These are phyloP conservation scores for Felis catus DNA, from an alignment of 2,113 vertebrate genomes.

Conservation along the genomic window DNA sequence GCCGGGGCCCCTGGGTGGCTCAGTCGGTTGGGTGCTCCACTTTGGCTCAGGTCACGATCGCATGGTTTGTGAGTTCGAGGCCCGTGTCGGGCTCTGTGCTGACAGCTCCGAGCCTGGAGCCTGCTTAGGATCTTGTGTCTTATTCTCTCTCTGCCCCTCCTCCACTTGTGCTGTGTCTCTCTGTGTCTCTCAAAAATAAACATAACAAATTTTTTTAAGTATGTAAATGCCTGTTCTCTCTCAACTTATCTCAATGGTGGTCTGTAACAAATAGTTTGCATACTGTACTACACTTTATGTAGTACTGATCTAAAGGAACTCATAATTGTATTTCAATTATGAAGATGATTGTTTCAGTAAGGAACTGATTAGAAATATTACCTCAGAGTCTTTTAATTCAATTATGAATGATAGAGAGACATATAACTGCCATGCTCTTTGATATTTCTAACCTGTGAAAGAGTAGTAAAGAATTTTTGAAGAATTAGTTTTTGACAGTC, in stretches of 20 bases:
- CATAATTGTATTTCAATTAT: neutral
- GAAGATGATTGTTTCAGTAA: neutral
- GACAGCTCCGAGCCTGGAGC: too few species aligned
- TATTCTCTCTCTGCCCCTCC: too few species aligned
- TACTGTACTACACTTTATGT: neutral
- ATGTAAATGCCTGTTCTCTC: neutral
- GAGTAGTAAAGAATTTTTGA: neutral
- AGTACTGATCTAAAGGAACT: neutral
- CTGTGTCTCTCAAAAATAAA: too few species aligned
- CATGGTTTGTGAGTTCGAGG: too few species aligned
- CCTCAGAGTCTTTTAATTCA: constrained; percentile 20
- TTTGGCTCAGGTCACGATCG: too few species aligned
- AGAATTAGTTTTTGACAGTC: neutral
- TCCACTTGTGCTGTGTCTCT: too few species aligned
- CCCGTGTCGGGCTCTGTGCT: too few species aligned
- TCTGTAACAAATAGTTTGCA: neutral
- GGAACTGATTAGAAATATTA: neutral
- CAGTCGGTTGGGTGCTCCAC: too few species aligned
- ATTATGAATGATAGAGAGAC: neutral
- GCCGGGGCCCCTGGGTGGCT: too few species aligned
- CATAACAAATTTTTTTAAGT: neutral
- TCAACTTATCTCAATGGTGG: neutral
- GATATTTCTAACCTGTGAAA: neutral
- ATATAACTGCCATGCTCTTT: neutral
- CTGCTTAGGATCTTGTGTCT: too few species aligned